A percentile compares a stretch with the other conserved stretches of the same genome.
Evolutionary conservation across 2,113 vertebrate species (phyloP).

Genomic region (Eubucco bourcierii): DNA sequence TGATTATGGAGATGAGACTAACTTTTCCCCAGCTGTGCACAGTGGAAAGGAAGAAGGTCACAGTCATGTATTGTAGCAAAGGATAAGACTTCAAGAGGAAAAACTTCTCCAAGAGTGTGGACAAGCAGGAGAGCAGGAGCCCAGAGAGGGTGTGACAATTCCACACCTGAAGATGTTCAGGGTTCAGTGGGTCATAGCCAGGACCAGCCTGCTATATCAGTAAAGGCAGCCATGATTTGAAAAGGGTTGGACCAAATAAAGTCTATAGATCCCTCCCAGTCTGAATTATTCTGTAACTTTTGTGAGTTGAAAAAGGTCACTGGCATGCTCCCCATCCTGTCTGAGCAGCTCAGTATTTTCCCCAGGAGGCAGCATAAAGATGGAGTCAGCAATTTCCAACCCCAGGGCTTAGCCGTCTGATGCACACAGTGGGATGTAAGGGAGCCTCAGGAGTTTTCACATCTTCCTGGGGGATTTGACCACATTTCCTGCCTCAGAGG

Average conservation of each 20-base stretch:
- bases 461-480: not conserved
- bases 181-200: not conserved
- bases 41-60: not conserved
- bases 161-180: not conserved
- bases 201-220: not conserved
- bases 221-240: not conserved
- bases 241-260: not conserved
- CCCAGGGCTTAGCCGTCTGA: not conserved
- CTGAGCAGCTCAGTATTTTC: not conserved
- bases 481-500: not conserved
- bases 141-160: not conserved
- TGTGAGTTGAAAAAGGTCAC: not conserved
- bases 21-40: not conserved
- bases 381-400: not conserved
- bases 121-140: not conserved
- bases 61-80: not conserved
- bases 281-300: not conserved
- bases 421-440: not conserved
- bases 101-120: not conserved
- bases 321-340: not conserved
- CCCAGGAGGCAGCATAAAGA: not conserved
- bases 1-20: not conserved
- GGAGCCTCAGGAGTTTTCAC: conserved; percentile 1
- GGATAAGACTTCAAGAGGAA: not conserved
- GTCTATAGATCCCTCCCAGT: not conserved